A percentile compares a stretch with the other conserved stretches of the same genome.
Evolutionary conservation across 1,140 invertebrate species (phyloP).

Genomic region (Dendroctonus ponderosae): DNA sequence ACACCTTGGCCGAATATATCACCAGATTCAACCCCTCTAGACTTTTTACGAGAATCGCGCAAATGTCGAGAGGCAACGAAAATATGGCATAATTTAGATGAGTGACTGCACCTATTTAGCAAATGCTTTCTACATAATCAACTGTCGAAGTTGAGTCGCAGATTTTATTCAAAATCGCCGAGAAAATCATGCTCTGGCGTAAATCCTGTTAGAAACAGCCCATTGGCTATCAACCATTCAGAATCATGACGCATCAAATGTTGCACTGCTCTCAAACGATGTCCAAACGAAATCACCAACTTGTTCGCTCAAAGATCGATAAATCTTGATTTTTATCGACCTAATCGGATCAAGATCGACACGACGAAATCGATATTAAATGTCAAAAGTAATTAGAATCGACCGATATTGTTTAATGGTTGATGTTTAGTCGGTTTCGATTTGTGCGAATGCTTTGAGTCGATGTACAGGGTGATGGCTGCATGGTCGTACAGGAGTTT

Average conservation of each 20-base stretch:
- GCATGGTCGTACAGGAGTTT: background rate
- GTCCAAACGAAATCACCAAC: slow-evolving; percentile 22
- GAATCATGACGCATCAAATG: slow-evolving; percentile 7
- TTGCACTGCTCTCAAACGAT: slow-evolving; percentile 12
- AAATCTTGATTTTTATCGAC: slow-evolving; percentile 28
- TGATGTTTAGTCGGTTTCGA: slow-evolving; percentile 13
- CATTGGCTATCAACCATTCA: too few relatives aligned
- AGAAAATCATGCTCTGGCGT: too few relatives aligned
- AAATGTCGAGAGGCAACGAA: too few relatives aligned
- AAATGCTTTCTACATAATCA: too few relatives aligned
- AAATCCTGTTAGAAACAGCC: too few relatives aligned
- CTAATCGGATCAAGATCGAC: slow-evolving; percentile 27
- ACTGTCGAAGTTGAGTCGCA: too few relatives aligned
- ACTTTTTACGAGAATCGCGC: too few relatives aligned
- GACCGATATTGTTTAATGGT: slow-evolving; percentile 25
- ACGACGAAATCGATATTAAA: slow-evolving; percentile 29
- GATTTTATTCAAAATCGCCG: too few relatives aligned
- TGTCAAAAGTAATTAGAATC: slow-evolving; percentile 31
- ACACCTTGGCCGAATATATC: too few relatives aligned
- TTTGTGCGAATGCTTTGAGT: background rate
- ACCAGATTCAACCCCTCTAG: too few relatives aligned
- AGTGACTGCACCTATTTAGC: too few relatives aligned
- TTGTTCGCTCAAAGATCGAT: slow-evolving; percentile 14
- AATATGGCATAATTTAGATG: too few relatives aligned
- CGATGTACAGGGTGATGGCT: slow-evolving; percentile 3